A percentile compares a stretch with the other conserved stretches of the same genome.
phyloP scores from a whole-genome alignment of 2,113 vertebrate genomes.

The Dolichotis patagonum region DNA sequence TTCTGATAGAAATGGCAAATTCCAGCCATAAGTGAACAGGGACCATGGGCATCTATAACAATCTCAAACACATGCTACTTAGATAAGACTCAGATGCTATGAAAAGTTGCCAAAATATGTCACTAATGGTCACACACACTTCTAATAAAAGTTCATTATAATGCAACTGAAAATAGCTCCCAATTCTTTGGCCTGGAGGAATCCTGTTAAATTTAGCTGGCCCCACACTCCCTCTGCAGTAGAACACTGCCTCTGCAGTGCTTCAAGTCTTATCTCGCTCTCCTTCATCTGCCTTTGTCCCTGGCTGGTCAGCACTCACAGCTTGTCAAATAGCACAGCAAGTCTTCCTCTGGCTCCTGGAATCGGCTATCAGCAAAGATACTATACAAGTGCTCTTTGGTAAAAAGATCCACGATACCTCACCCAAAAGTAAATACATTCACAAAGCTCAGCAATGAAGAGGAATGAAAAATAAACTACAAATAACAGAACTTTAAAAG shows the following conservation, averaged over 20 bases:
- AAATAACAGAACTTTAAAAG: constrained; percentile 48
- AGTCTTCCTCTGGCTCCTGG: constrained; percentile 87
- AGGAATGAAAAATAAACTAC: constrained; percentile 27
- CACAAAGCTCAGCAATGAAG: constrained; percentile 40
- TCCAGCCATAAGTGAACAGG: neutral
- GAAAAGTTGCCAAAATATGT: constrained; percentile 70
- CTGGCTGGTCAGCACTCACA: constrained; percentile 84
- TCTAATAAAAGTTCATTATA: constrained; percentile 71
- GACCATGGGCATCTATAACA: neutral
- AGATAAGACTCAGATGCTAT: constrained; percentile 66
- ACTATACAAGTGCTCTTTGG: constrained; percentile 82
- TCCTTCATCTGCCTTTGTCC: constrained; percentile 87
- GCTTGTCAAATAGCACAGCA: constrained; percentile 87
- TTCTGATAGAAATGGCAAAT: neutral
- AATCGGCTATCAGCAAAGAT: constrained; percentile 86
- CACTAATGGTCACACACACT: constrained; percentile 68
- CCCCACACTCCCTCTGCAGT: constrained; percentile 75
- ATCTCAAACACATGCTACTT: constrained; percentile 39
- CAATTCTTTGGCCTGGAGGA: constrained; percentile 62
- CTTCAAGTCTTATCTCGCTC: constrained; percentile 87
- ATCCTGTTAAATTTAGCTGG: constrained; percentile 78
- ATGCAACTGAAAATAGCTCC: constrained; percentile 75
- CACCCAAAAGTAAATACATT: constrained; percentile 60
- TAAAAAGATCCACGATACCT: constrained; percentile 75
- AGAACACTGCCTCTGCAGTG: constrained; percentile 67